Evolutionary conservation across 2,888 invertebrate species (phyloP), one percentile per base, ranked within the genome.

Genomic region (Drosophila mercatorum): DNA sequence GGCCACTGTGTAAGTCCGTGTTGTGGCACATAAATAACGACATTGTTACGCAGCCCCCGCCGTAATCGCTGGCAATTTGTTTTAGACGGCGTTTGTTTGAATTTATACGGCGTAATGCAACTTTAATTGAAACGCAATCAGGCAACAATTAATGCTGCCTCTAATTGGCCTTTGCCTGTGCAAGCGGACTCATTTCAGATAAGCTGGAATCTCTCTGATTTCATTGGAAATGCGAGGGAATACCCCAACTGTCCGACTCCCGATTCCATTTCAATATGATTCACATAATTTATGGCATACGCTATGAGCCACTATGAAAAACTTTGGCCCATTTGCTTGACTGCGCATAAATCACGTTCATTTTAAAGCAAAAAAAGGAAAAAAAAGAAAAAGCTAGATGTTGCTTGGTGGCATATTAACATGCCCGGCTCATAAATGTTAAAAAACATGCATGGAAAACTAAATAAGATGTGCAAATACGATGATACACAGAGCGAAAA

Each of bases 101-200:
- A 49, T 68, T 80, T 70, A 70, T 70, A 64, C 65, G 51, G 75
- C 71, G 66, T 72, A 82, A 82, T 76, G 68, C 59, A 67, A 59
- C 64, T 65, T 79, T 82, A 82, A 82, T 87, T 82, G 85, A 81
- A 82, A 87, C 66, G 79, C 82, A 87, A 67, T 82, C 85, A 71
- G 68, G 72, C 88, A 79, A 31, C 31, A 53, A 58, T 69, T 44
- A 56, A 34, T 7, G 31, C 31, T 34, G 31, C 38, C 55, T 28
- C 64, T 79, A 75, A 77, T 79, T 75, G 75, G 46, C 28, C 57
- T 66, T 70, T 66, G 75, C 41, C 57, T 60, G 70, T 43, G 57
- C 75, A 74, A 58, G 57, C 60, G 65, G 44, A 52, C 64, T 56
- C 68, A 41, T 46, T 59, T 47, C 28, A 49, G 59, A 70, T 70